Conservation (phyloP, 2,113 vertebrate species). For the Hiodon tergisus region DNA sequence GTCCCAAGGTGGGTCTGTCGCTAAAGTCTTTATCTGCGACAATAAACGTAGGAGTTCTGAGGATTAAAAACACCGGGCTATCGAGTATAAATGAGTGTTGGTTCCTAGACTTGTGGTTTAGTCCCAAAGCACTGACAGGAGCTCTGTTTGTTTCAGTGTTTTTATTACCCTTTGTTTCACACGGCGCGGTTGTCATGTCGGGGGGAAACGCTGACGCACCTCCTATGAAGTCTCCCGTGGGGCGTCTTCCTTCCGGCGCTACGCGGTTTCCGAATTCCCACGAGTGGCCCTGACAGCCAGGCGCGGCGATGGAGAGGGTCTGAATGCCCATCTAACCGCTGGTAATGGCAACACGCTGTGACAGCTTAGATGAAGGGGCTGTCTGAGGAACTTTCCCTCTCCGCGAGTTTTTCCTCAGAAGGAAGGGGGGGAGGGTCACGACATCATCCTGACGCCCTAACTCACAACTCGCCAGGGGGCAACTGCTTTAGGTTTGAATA, state of each 20-base stretch:
- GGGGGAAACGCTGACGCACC: constrained; percentile 33
- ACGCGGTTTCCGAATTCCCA: constrained; percentile 2
- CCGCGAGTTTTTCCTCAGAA: no score
- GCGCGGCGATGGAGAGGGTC: constrained; percentile 4
- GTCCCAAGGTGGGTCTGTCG: neutral
- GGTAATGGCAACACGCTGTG: constrained; percentile 3
- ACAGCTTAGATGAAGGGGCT: neutral
- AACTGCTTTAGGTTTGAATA: neutral
- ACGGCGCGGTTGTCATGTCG: constrained; percentile 4
- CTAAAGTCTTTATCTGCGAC: neutral
- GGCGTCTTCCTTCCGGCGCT: no score
- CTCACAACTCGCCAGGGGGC: no score
- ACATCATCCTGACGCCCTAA: no score
- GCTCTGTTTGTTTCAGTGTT: constrained; percentile 11
- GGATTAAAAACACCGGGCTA: neutral
- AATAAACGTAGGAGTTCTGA: neutral
- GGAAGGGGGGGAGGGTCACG: no score
- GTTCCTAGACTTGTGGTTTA: constrained; percentile 11
- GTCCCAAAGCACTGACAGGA: constrained; percentile 19
- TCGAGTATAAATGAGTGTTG: constrained; percentile 13
- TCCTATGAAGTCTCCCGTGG: neutral
- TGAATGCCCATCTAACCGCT: constrained; percentile 17
- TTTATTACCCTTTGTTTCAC: neutral
- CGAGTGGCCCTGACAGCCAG: constrained; percentile 12
- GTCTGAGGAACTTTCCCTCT: no score